Conservation (phyloP, 2,113 vertebrate genomes). For the Himantopus leucocephalus region DNA sequence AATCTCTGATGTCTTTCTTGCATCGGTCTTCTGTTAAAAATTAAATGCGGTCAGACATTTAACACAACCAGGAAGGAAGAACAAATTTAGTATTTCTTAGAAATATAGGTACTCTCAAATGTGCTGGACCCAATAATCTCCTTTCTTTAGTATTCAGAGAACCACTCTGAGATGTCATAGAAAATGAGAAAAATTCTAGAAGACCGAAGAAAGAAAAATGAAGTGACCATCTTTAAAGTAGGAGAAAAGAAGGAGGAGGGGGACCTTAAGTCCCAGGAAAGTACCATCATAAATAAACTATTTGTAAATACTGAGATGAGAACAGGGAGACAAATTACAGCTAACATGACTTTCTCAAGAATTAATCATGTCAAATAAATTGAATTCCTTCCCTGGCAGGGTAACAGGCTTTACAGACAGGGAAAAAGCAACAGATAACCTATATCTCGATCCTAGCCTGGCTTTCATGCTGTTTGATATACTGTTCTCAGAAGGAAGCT, state of each 20-base stretch:
- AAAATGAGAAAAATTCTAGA: background rate
- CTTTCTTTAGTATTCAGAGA: background rate
- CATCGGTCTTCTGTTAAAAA: background rate
- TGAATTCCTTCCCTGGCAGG: background rate
- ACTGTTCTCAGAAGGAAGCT: background rate
- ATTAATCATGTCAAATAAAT: constrained; percentile 11
- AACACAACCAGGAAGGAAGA: background rate
- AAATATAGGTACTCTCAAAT: background rate
- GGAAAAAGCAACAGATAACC: background rate
- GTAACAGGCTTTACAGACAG: background rate
- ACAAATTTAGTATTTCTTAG: background rate
- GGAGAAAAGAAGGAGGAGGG: background rate
- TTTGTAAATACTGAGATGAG: background rate
- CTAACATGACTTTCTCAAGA: background rate
- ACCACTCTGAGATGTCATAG: background rate
- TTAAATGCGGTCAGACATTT: background rate
- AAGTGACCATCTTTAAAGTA: background rate
- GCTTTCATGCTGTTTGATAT: background rate
- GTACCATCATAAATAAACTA: background rate
- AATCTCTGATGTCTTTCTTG: background rate
- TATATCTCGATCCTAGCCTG: background rate
- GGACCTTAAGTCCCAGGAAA: background rate
- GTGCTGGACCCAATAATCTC: background rate
- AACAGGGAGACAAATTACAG: background rate
- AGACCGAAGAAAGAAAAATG: background rate